phyloP scores from a whole-genome alignment of 2,888 invertebrate genomes.

The Molanna angustata region DNA sequence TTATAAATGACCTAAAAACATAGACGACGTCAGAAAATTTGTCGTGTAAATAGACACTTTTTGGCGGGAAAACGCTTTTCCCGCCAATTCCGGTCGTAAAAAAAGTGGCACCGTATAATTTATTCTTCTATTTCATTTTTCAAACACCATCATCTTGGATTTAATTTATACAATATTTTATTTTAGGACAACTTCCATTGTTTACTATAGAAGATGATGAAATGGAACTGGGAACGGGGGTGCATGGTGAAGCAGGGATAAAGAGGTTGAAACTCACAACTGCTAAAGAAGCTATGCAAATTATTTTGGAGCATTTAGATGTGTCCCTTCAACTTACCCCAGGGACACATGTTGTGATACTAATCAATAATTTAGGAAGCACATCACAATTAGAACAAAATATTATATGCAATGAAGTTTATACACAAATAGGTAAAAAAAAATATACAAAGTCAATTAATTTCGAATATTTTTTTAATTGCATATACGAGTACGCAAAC shows the following conservation, averaged over 20 bases:
- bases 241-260: constrained; percentile 57
- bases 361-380: constrained; percentile 78
- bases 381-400: constrained; percentile 74
- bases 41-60: too few relatives aligned
- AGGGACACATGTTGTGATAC: constrained; percentile 55
- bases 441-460: too few relatives aligned
- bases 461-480: too few relatives aligned
- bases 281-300: constrained; percentile 48
- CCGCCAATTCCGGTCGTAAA: too few relatives aligned
- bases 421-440: constrained; percentile 59
- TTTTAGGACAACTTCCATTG: constrained; percentile 55
- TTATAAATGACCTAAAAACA: too few relatives aligned
- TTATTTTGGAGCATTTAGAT: constrained; percentile 49
- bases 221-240: constrained; percentile 63
- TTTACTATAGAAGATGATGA: constrained; percentile 62
- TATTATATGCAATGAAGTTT: constrained; percentile 64
- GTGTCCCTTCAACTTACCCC: constrained; percentile 41
- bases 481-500: too few relatives aligned
- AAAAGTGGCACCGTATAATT: too few relatives aligned
- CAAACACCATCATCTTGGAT: too few relatives aligned
- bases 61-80: too few relatives aligned
- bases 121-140: too few relatives aligned
- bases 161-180: too few relatives aligned
- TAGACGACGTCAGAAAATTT: too few relatives aligned
- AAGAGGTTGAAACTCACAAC: constrained; percentile 47